Evolutionary conservation across 2,888 invertebrate species (phyloP).

Genomic region (Morinoia aosen): DNA sequence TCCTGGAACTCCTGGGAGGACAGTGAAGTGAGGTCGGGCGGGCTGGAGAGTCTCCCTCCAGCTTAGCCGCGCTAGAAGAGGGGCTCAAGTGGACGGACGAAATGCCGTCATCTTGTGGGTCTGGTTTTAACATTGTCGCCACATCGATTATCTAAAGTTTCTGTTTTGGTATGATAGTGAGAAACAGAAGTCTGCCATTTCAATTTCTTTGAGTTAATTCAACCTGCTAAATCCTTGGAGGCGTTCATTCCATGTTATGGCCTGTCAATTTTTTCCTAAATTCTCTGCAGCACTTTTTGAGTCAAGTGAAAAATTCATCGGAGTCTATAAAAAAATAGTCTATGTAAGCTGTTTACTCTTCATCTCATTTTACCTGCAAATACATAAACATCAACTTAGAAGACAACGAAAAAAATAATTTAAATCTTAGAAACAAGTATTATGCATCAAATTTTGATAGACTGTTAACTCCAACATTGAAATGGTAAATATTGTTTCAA

Average conservation of each 20-base stretch:
- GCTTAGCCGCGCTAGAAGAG: neutral
- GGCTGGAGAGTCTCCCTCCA: neutral
- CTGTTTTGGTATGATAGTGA: neutral
- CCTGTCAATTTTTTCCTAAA: too few relatives aligned
- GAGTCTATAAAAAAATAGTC: neutral
- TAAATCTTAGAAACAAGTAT: too few relatives aligned
- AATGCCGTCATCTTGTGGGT: neutral
- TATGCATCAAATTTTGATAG: too few relatives aligned
- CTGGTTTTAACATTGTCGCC: conserved; percentile 16
- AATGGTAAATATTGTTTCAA: too few relatives aligned
- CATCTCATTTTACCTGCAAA: neutral
- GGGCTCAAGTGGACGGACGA: neutral
- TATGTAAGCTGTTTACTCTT: neutral
- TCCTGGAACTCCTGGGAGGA: neutral
- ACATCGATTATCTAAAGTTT: neutral
- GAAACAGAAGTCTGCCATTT: neutral
- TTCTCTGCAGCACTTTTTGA: neutral
- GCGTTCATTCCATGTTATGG: too few relatives aligned
- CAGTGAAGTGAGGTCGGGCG: conserved; percentile 1
- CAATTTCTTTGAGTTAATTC: neutral
- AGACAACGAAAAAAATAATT: neutral
- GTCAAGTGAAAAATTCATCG: neutral
- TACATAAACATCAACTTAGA: neutral
- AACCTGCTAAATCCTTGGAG: neutral
- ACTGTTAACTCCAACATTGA: too few relatives aligned